phyloP scores from a whole-genome alignment of 2,888 invertebrate genomes.

The Metopia argyrocephala region DNA sequence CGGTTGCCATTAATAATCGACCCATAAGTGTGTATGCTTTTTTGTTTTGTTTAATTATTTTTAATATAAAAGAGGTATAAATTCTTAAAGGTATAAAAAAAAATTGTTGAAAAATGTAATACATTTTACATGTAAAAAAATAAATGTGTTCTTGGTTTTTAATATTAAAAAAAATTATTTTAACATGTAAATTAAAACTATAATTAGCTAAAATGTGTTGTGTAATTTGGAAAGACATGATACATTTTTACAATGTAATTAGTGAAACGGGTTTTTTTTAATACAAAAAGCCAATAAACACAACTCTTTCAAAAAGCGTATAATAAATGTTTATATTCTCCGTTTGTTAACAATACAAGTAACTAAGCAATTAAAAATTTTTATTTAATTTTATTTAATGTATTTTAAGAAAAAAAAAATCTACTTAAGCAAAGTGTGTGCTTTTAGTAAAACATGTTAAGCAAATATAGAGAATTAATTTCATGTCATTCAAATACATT shows the following conservation, averaged over 20 bases:
- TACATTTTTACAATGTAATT: neutral
- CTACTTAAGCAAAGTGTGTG: slow-evolving; percentile 31
- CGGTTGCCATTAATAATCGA: neutral
- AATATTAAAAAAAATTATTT: slow-evolving; percentile 1
- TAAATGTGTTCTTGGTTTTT: neutral
- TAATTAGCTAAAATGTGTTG: slow-evolving; percentile 48
- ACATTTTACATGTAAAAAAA: slow-evolving; percentile 7
- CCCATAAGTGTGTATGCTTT: neutral
- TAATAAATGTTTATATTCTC: slow-evolving; percentile 1
- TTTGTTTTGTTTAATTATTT: neutral
- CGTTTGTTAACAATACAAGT: neutral
- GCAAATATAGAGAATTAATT: too few relatives aligned
- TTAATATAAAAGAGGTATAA: neutral
- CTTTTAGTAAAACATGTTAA: neutral
- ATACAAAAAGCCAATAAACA: slow-evolving; percentile 8
- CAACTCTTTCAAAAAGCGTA: slow-evolving; percentile 41
- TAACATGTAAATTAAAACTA: neutral
- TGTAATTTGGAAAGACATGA: slow-evolving; percentile 15
- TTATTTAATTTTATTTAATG: neutral
- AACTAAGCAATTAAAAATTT: neutral
- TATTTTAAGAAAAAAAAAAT: neutral
- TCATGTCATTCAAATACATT: too few relatives aligned
- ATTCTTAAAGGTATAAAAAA: neutral
- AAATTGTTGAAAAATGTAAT: neutral
- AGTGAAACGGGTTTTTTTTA: neutral